These are phyloP conservation scores for Diglossa cyanea DNA, from an alignment of 2,797 vertebrate species.

Conservation along the genomic window DNA sequence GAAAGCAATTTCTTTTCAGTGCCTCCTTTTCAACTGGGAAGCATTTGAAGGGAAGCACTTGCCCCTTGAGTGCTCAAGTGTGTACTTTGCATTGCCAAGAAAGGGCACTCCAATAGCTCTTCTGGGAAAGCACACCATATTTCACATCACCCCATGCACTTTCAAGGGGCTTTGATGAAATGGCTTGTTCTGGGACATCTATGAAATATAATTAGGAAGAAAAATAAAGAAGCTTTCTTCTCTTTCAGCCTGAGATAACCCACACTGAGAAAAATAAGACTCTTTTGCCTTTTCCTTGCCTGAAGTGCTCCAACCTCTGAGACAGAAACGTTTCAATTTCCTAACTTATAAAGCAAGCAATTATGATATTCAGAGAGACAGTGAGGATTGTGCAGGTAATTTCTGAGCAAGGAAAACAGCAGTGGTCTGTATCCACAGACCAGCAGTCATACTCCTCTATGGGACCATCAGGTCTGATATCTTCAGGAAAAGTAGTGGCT, in stretches of 20 bases:
- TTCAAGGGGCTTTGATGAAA: constrained; percentile 51
- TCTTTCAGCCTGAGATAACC: constrained; percentile 15
- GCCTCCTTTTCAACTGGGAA: constrained; percentile 45
- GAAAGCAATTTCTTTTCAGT: constrained; percentile 60
- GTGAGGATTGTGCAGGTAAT: neutral
- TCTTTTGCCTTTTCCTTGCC: neutral
- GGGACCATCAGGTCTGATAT: neutral
- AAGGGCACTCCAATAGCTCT: constrained; percentile 64
- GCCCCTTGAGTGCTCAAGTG: constrained; percentile 63
- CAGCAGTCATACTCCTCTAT: neutral
- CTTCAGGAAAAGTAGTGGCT: neutral
- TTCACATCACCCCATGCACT: constrained; percentile 42
- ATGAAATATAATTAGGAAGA: constrained; percentile 57
- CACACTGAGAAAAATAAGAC: neutral
- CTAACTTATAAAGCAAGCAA: constrained; percentile 1
- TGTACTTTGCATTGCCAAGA: constrained; percentile 52
- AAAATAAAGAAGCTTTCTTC: constrained; percentile 54
- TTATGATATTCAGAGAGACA: neutral
- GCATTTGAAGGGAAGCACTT: constrained; percentile 40
- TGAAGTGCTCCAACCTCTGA: neutral
- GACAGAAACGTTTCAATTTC: constrained; percentile 14
- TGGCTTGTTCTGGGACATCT: constrained; percentile 38
- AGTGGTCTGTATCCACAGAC: neutral
- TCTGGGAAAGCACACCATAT: constrained; percentile 58
- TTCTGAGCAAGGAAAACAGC: neutral